A percentile compares a stretch with the other conserved stretches of the same genome.
These are phyloP conservation scores for Tragelaphus strepsiceros DNA, from an alignment of 2,113 vertebrate species.

Conservation along the genomic window DNA sequence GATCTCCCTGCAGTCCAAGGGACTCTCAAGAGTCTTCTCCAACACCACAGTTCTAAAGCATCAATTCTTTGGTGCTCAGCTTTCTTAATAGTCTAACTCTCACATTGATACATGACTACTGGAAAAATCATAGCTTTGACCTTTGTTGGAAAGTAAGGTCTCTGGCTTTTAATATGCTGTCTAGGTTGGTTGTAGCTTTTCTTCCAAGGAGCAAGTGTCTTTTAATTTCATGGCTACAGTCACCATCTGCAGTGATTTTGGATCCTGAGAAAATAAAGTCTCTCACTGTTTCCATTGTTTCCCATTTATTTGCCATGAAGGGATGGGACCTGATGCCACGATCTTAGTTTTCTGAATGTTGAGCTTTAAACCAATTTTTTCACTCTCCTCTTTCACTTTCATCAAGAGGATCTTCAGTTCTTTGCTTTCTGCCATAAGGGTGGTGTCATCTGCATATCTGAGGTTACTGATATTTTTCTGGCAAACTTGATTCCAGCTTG, in stretches of 20 bases:
- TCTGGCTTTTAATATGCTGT: neutral
- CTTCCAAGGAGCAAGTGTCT: neutral
- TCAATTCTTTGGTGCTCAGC: neutral
- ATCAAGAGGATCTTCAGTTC: neutral
- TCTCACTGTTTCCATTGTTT: neutral
- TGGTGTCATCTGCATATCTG: neutral
- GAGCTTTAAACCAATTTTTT: neutral
- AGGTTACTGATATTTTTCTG: neutral
- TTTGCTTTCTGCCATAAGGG: neutral
- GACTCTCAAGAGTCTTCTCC: neutral
- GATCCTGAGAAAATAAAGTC: neutral
- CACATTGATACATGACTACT: neutral
- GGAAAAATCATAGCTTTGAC: neutral
- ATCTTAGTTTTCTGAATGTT: neutral
- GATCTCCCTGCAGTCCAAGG: neutral
- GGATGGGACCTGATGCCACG: accelerated
- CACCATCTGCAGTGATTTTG: neutral
- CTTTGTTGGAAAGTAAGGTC: neutral
- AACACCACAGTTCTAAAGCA: neutral
- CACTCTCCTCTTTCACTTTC: neutral
- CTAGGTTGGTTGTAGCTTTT: neutral
- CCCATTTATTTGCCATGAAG: neutral
- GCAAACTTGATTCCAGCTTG: neutral
- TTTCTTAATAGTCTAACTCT: neutral
- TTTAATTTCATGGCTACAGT: neutral